Evolutionary conservation across 2,888 invertebrate species (phyloP).

Genomic region (Mimumesa dahlbomi): DNA sequence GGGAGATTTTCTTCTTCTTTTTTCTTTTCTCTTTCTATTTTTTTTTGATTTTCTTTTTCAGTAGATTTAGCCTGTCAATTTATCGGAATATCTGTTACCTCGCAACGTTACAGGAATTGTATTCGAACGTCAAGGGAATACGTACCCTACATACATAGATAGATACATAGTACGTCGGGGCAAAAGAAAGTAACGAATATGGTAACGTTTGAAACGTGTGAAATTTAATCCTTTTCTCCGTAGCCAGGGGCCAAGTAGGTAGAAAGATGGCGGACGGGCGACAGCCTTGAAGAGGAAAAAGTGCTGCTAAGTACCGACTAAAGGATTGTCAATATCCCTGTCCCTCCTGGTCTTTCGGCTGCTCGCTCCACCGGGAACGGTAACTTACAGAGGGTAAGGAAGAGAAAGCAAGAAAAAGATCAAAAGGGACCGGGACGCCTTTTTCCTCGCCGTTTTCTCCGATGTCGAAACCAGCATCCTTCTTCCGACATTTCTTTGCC

Average conservation of each 20-base stretch:
- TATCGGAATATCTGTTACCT: no score
- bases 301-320: slow-evolving; percentile 69
- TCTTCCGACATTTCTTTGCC: slow-evolving; percentile 10
- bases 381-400: slow-evolving; percentile 57
- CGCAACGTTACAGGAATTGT: no score
- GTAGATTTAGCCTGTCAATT: no score
- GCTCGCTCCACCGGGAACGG: slow-evolving; percentile 51
- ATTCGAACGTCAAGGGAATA: no score
- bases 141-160: no score
- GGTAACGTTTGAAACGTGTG: slow-evolving; percentile 13
- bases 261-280: slow-evolving; percentile 16
- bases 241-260: neutral
- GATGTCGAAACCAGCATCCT: neutral
- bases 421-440: slow-evolving; percentile 28
- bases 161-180: no score
- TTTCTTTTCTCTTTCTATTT: no score
- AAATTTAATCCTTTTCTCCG: slow-evolving; percentile 28
- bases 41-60: neutral
- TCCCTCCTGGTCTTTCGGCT: slow-evolving; percentile 38
- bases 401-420: slow-evolving; percentile 41
- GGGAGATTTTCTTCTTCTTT: no score
- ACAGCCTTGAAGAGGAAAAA: slow-evolving; percentile 49
- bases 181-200: no score
- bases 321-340: slow-evolving; percentile 72
- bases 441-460: slow-evolving; percentile 18